Evolutionary conservation across 2,113 vertebrate genomes (phyloP).

Genomic region (Crotalus tigris): DNA sequence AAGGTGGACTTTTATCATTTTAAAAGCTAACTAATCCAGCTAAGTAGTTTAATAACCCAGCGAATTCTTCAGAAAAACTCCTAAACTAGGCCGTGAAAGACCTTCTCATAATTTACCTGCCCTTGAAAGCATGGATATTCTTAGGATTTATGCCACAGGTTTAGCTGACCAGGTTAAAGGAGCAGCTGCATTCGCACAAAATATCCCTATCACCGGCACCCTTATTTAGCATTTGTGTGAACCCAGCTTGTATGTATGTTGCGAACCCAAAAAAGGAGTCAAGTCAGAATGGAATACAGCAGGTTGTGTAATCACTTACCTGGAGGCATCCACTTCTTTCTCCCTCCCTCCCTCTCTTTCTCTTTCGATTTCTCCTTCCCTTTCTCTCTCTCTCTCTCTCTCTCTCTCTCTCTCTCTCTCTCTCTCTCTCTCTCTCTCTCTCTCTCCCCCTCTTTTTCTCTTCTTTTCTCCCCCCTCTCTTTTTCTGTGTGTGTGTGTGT

Average conservation of each 20-base stretch:
- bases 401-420: rapidly evolving
- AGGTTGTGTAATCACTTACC: not conserved
- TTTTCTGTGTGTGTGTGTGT: too few relatives aligned
- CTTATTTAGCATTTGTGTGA: not conserved
- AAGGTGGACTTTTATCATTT: not conserved
- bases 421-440: rapidly evolving
- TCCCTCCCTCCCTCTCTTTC: too few relatives aligned
- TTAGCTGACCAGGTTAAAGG: not conserved
- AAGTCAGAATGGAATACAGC: not conserved
- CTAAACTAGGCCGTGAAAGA: not conserved
- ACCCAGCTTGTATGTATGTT: not conserved
- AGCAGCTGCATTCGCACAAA: not conserved
- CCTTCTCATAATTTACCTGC: too few relatives aligned
- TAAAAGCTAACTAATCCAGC: not conserved
- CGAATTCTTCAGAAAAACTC: not conserved
- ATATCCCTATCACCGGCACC: not conserved
- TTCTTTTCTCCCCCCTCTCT: too few relatives aligned
- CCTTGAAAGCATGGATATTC: not conserved
- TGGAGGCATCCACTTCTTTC: not conserved
- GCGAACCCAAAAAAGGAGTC: not conserved
- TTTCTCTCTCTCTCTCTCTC: too few relatives aligned
- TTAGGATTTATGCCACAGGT: not conserved
- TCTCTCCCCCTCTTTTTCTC: too few relatives aligned
- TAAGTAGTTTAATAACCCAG: not conserved
- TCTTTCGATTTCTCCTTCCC: too few relatives aligned